phyloP scores from a whole-genome alignment of 2,113 vertebrate genomes.

The Bos taurus region DNA sequence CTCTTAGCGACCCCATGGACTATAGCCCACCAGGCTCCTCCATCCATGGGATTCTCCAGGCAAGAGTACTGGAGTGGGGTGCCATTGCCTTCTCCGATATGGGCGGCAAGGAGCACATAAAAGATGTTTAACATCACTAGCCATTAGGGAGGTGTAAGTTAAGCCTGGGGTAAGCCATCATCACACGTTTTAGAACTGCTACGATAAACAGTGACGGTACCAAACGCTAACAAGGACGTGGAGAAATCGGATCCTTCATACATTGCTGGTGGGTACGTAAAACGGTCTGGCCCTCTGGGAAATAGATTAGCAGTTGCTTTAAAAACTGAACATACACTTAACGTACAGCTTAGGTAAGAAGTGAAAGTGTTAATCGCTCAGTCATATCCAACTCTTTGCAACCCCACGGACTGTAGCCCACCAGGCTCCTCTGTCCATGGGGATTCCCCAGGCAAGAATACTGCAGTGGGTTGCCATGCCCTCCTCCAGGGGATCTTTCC shows the following conservation, averaged over 20 bases:
- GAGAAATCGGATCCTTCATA: neutral
- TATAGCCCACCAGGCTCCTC: too few species aligned
- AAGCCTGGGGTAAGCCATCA: neutral
- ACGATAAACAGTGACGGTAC: neutral
- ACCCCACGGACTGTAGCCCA: neutral
- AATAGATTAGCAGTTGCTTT: neutral
- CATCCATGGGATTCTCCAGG: too few species aligned
- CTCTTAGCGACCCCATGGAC: too few species aligned
- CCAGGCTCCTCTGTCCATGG: neutral
- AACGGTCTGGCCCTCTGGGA: neutral
- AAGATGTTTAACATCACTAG: neutral
- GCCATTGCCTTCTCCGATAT: too few species aligned
- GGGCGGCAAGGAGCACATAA: neutral
- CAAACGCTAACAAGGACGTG: neutral
- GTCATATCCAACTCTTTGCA: neutral
- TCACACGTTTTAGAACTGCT: neutral
- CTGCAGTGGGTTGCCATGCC: neutral
- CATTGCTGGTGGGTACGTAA: neutral
- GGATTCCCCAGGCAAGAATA: neutral
- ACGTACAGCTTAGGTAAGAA: neutral
- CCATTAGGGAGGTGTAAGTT: neutral
- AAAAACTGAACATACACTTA: neutral
- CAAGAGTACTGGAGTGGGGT: too few species aligned
- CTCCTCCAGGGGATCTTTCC: neutral
- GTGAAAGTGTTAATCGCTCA: neutral